phyloP scores from a whole-genome alignment of 2,888 invertebrate species.

The Drosophila nigritarsus region DNA sequence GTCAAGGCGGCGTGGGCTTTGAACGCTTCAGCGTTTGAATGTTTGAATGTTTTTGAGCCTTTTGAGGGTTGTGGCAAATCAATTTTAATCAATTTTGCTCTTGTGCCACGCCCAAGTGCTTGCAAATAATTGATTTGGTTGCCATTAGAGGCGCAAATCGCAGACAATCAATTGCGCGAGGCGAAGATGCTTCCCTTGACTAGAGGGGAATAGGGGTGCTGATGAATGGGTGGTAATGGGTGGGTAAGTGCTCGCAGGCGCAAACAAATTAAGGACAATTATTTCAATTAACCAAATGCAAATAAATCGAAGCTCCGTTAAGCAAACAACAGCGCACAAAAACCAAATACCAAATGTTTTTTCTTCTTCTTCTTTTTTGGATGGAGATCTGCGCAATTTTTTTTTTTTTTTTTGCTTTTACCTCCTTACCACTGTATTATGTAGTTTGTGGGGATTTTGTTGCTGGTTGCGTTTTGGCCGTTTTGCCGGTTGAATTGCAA shows the following conservation, averaged over 20 bases:
- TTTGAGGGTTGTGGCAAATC: conserved; percentile 49
- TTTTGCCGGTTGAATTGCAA: conserved; percentile 70
- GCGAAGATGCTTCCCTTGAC: conserved; percentile 1
- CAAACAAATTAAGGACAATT: conserved; percentile 81
- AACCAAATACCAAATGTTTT: conserved; percentile 60
- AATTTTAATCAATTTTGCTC: conserved; percentile 78
- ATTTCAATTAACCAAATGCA: conserved; percentile 81
- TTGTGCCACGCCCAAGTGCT: conserved; percentile 53
- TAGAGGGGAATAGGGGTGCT: not conserved
- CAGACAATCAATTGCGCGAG: conserved; percentile 76
- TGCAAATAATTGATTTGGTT: conserved; percentile 75
- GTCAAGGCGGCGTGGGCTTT: conserved; percentile 7
- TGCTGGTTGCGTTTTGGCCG: conserved; percentile 21
- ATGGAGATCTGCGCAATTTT: conserved; percentile 35
- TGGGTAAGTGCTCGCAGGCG: conserved; percentile 61
- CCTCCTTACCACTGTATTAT: conserved; percentile 9
- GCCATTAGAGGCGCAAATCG: conserved; percentile 75
- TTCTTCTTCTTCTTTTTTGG: not conserved
- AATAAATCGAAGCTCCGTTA: conserved; percentile 75
- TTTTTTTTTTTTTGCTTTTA: conserved; percentile 1
- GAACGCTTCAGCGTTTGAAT: conserved; percentile 31
- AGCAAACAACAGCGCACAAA: conserved; percentile 72
- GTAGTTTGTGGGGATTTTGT: conserved; percentile 12
- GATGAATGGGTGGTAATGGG: not conserved
- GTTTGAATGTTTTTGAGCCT: conserved; percentile 40